These are phyloP conservation scores for Helobdella robusta DNA, from an alignment of 2,888 invertebrate species.

Conservation along the genomic window DNA sequence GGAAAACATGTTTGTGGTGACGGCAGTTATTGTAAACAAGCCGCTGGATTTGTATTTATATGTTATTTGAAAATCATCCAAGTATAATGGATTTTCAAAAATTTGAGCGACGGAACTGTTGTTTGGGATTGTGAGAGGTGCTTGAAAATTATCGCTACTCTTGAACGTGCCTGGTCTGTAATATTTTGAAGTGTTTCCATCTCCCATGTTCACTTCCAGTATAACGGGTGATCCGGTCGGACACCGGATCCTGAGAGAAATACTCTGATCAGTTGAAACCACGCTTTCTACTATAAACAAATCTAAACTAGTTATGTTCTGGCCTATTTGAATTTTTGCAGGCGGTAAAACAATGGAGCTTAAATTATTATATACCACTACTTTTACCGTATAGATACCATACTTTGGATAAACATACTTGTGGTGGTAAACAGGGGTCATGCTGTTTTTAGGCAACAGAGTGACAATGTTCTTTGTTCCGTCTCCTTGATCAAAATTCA, in stretches of 20 bases:
- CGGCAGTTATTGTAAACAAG: conserved; percentile 37
- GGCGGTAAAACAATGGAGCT: conserved; percentile 35
- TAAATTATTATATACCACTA: conserved; percentile 41
- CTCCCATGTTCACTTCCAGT: conserved; percentile 32
- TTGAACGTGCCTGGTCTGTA: conserved; percentile 20
- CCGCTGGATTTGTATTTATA: conserved; percentile 34
- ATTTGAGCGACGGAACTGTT: background rate
- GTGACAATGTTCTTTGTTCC: conserved; percentile 35
- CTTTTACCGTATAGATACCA: conserved; percentile 42
- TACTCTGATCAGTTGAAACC: conserved; percentile 35
- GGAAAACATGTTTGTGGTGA: conserved; percentile 40
- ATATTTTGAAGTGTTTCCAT: conserved; percentile 25
- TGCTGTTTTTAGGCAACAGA: conserved; percentile 23
- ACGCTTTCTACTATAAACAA: conserved; percentile 36
- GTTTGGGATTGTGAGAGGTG: background rate
- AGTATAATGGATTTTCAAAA: background rate
- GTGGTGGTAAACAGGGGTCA: conserved; percentile 33
- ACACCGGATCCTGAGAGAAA: conserved; percentile 37
- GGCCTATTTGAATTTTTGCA: conserved; percentile 40
- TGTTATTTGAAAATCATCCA: conserved; percentile 21
- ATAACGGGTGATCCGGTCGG: conserved; percentile 38
- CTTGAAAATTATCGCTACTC: conserved; percentile 7
- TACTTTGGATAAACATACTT: conserved; percentile 40
- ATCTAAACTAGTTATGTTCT: conserved; percentile 39
- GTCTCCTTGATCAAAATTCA: conserved; percentile 41